These are phyloP conservation scores for Drosophila leonis DNA, from an alignment of 2,888 invertebrate species.

Conservation along the genomic window DNA sequence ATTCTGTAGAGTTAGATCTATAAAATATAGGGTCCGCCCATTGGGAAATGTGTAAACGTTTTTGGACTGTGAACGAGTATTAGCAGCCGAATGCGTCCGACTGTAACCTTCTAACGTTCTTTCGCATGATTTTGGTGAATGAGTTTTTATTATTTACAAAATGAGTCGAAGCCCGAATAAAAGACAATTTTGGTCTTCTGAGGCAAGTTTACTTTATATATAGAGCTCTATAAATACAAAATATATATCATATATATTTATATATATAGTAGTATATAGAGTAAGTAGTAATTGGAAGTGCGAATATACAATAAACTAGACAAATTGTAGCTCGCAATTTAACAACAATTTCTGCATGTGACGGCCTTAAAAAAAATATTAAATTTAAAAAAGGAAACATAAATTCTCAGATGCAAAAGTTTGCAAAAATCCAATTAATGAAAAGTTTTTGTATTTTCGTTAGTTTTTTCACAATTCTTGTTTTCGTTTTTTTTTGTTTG, in stretches of 20 bases:
- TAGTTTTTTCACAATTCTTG: constrained; percentile 25
- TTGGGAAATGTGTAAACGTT: background rate
- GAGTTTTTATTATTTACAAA: constrained; percentile 72
- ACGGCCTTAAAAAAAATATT: constrained; percentile 50
- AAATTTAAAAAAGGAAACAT: constrained; percentile 29
- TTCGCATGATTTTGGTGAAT: constrained; percentile 60
- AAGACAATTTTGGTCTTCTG: constrained; percentile 42
- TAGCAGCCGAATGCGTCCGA: background rate
- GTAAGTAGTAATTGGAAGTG: constrained; percentile 38
- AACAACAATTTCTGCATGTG: constrained; percentile 59
- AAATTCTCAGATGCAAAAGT: constrained; percentile 64
- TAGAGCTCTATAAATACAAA: constrained; percentile 57
- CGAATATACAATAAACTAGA: constrained; percentile 56
- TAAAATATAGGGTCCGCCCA: background rate
- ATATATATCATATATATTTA: constrained; percentile 21
- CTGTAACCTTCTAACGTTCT: background rate
- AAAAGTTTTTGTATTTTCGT: constrained; percentile 22
- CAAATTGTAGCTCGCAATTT: constrained; percentile 58
- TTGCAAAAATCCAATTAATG: constrained; percentile 63
- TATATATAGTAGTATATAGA: background rate
- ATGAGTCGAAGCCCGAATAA: constrained; percentile 59
- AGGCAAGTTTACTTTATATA: constrained; percentile 23
- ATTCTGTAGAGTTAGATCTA: too few relatives aligned
- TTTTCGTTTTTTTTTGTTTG: constrained; percentile 31
- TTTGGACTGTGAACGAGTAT: constrained; percentile 3